Base-by-base conservation (phyloP, 1,140 invertebrate species). In the Drosophila sucinea region DNA sequence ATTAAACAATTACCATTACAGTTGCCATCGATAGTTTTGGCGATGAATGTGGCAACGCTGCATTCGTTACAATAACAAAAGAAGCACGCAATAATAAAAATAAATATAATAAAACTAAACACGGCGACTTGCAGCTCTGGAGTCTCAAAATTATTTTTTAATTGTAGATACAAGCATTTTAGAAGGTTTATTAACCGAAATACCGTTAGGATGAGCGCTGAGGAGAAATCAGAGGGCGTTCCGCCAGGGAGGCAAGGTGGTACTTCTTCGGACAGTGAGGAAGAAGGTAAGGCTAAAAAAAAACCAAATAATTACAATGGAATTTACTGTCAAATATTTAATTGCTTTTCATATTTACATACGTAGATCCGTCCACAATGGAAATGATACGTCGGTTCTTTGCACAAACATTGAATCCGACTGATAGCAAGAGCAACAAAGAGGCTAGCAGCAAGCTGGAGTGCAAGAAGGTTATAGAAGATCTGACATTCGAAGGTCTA, bases 401-500 rank as follows among this genome's bases (percentile, higher is more conserved):
- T 44, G 44, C 84, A 32, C 63, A 89, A 6, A 76, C 79, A 4
- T 58, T 87, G 1, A 69, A 70, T 38, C 44, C 80, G 11, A 27
- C 25, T 51, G 66, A 70, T 4, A 54, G 55, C 38, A 67, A 57
- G 33, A 51, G 61, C 17, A 41, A 68, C 30, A 38, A 57, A 1
- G 63, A 73, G 3, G 60, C 55, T 44, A 64, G 44, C 3, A 4
- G 35, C 64, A 67, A 62, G 23, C 62, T 81, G 70, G 83, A 87
- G 41, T 70, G 67, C 62, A 79, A 83, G 40, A 66, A 93, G 93
- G 91, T 95, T 47, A 85, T 95, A 41, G 91, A 94, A 27, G 93
- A 95, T 51, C 77, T 94, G 29, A 93, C 92, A 33, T 85, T 97
- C 47, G 95, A 96, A 87, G 96, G 95, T 4, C 92, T 97, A 29